Evolutionary conservation across 2,888 invertebrate genomes (phyloP).

Genomic region (Fissipunctia ypsillon): DNA sequence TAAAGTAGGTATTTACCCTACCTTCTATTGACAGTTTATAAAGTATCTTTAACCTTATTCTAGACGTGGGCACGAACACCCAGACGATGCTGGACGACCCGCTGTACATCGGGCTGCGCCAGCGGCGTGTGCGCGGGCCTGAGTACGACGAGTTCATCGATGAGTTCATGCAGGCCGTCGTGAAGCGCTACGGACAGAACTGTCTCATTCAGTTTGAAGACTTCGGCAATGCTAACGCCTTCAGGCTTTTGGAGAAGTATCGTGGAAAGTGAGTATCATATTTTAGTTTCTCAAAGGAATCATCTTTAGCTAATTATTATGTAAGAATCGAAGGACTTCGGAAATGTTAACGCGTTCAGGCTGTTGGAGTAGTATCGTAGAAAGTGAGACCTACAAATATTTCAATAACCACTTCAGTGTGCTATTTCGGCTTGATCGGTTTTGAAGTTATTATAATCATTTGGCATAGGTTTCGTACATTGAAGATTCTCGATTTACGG

Average conservation of each 20-base stretch:
- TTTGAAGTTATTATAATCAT: neutral
- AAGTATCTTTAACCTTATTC: neutral
- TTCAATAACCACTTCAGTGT: no score
- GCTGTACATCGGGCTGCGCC: conserved; percentile 97
- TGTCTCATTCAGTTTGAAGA: conserved; percentile 98
- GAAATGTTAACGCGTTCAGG: conserved; percentile 98
- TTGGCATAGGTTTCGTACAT: neutral
- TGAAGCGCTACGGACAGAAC: conserved; percentile 95
- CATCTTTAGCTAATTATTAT: neutral
- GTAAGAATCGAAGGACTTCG: conserved; percentile 93
- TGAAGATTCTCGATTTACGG: no score
- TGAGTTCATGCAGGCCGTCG: conserved; percentile 98
- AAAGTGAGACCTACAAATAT: no score
- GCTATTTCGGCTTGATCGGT: neutral
- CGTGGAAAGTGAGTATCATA: conserved; percentile 92
- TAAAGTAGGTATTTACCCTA: neutral
- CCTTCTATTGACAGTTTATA: neutral
- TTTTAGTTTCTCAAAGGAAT: neutral
- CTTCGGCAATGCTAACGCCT: conserved; percentile 99
- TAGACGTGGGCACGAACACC: conserved; percentile 97
- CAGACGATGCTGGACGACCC: conserved; percentile 97
- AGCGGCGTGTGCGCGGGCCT: conserved; percentile 95
- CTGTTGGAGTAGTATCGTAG: conserved; percentile 97
- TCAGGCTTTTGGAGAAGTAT: conserved; percentile 97
- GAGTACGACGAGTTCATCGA: conserved; percentile 98